Evolutionary conservation across 2,888 invertebrate species (phyloP).

Genomic region (Cosmopolites sordidus): DNA sequence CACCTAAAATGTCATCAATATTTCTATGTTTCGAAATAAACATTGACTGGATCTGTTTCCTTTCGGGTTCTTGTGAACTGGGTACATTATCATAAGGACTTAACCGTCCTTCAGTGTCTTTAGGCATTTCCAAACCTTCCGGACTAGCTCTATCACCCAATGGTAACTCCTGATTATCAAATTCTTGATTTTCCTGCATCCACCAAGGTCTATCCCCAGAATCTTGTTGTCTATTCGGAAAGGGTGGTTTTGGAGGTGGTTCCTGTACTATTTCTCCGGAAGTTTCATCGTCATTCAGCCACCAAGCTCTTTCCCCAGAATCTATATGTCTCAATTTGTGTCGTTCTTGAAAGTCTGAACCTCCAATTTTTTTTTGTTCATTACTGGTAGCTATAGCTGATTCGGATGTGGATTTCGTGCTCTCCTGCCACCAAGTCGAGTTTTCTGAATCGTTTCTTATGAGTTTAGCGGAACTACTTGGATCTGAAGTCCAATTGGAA

Average conservation of each 20-base stretch:
- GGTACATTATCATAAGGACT: conserved; percentile 72
- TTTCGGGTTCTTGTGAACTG: conserved; percentile 27
- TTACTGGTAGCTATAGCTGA: background rate
- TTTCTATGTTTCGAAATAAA: conserved; percentile 84
- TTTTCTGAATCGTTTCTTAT: conserved; percentile 34
- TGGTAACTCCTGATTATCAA: conserved; percentile 44
- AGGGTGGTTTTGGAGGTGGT: conserved; percentile 31
- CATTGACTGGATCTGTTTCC: conserved; percentile 47
- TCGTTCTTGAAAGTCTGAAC: conserved; percentile 53
- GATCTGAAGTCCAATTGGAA: conserved; percentile 25
- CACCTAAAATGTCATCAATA: conserved; percentile 85
- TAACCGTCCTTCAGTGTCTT: conserved; percentile 47
- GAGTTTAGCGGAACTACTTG: conserved; percentile 26
- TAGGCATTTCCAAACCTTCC: conserved; percentile 62
- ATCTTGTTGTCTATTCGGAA: conserved; percentile 49
- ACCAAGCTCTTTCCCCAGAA: conserved; percentile 68
- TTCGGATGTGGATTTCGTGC: conserved; percentile 31
- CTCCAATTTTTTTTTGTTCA: conserved; percentile 26
- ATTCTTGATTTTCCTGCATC: conserved; percentile 58
- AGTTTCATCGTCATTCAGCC: conserved; percentile 52
- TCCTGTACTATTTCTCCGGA: conserved; percentile 25
- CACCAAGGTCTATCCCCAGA: conserved; percentile 54
- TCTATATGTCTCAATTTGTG: conserved; percentile 61
- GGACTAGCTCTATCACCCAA: conserved; percentile 77
- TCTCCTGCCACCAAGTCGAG: conserved; percentile 36